A percentile compares a stretch with the other conserved stretches of the same genome.
Evolutionary conservation across 2,113 vertebrate genomes (phyloP).

Genomic region (Conger conger): DNA sequence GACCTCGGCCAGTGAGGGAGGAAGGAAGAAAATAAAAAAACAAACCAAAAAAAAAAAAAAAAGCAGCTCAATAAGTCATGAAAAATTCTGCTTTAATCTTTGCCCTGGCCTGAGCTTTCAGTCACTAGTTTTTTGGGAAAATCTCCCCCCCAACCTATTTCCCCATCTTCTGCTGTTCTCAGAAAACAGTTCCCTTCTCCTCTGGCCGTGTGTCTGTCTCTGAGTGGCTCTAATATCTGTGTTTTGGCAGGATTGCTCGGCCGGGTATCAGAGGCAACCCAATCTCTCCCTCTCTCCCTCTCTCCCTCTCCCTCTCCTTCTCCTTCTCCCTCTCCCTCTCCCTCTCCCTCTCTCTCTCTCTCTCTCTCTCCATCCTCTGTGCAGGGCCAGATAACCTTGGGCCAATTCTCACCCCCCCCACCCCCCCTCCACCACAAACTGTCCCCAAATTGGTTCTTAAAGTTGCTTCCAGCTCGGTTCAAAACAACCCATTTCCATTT

Average conservation of each 20-base stretch:
- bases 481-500: conserved; percentile 16
- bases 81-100: conserved; percentile 31
- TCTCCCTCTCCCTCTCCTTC: not conserved
- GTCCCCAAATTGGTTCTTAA: not conserved
- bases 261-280: too few relatives aligned
- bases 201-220: not conserved
- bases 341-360: too few relatives aligned
- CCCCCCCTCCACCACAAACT: not conserved
- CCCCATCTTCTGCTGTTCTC: not conserved
- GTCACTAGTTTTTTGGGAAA: conserved; percentile 15
- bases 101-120: conserved; percentile 3
- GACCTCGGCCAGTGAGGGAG: conserved; percentile 7
- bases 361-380: not conserved
- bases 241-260: conserved; percentile 1
- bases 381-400: not conserved
- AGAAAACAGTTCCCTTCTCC: not conserved
- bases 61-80: conserved; percentile 18
- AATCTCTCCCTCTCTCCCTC: too few relatives aligned
- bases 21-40: not conserved
- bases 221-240: conserved; percentile 16
- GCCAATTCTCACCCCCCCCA: not conserved
- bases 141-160: too few relatives aligned
- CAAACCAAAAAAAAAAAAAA: not conserved
- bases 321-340: too few relatives aligned
- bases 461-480: not conserved